Base-by-base conservation (phyloP, 2,888 invertebrate species). In the Cremastinae sp. region DNA sequence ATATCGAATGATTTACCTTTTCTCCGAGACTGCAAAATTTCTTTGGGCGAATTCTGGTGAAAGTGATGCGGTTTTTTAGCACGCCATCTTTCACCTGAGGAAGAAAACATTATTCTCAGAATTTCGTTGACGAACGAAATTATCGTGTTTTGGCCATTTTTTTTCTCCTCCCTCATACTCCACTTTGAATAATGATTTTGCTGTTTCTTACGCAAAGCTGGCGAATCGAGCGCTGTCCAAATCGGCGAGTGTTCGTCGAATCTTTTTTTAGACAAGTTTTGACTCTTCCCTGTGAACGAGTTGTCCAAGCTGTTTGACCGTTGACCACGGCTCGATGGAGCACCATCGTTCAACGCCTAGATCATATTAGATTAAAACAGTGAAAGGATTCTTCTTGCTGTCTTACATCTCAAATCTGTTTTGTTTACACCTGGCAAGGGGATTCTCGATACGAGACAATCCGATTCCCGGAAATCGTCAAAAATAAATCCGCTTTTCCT, bases 21-120 rank as follows among this genome's bases (percentile, higher is more conserved):
- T 16, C 28, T 56, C 12, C 35, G 61, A 43, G 35, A 2, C 47
- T 20, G 53, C 14, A 37, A 61, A 55, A 55, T 73, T n/a, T n/a
- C 53, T 12, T 56, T 74, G n/a, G 10, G 10, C 9, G 22, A 56
- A 62, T n/a, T 12, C 37, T 14, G 35, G 20, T 9, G 12, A 28
- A 28, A 16, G 41, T 18, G 51, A 43, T 41, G 45, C 10, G 20
- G 20, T 61, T 35, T 12, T 35, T 61, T 43, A 74, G 20, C 9
- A 62, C 20, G 12, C 16, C 20, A 28, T 49, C 49, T 78, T 77
- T 77, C 78, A 81, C 82, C 84, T 85, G 80, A 82, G 83, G 81
- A 84, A 85, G 79, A 83, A 81, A 83, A 83, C 69, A 83, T 79
- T 79, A 74, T 76, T 82, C 82, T 83, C 79, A 82, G 81, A 80